Base-by-base conservation (phyloP, 2,888 invertebrate species). In the Leptodirus hochenwartii region DNA sequence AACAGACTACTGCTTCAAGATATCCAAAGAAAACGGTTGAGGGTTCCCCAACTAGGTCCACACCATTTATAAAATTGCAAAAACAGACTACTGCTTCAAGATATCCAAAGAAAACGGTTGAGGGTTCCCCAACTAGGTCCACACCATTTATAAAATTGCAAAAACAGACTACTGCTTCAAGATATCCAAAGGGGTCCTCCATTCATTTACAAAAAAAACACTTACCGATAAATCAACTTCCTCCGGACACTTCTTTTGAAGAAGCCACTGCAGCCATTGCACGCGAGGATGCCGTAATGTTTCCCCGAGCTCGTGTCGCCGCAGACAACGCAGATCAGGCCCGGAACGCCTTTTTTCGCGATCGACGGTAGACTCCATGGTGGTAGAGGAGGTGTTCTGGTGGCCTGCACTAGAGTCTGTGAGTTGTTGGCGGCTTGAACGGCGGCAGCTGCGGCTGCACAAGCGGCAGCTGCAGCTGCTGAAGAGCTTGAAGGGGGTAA, bases 181-280 rank as follows among this genome's bases (percentile, higher is more conserved):
- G n/a, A n/a, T n/a, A n/a, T n/a, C n/a, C n/a, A n/a, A n/a, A n/a
- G n/a, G n/a, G n/a, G n/a, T n/a, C n/a, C n/a, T n/a, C n/a, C n/a
- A n/a, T n/a, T n/a, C n/a, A n/a, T n/a, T n/a, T n/a, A n/a, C n/a
- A 24, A 24, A 6, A 6, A 24, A 24, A 9, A 26, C 1, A 35
- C 61, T 47, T 45, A 91, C 95, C 95, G 80, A 66, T 96, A 96
- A 43, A 95, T 93, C 36, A 96, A 71, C 62, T 95, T 93, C 49
- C 95, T 67, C 31, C 95, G 66, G 20, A 96, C 95, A 40, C 88
- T 90, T 39, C 96, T 61, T 53, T 98, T 98, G 65, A 98, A 98
- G 64, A 98, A 98, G 1, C 98, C 98, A 33, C 90, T 91, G 62
- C 98, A 98, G 1, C 98, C 98, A 49, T 98, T 98, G 58, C 98